Conservation (phyloP, 2,113 vertebrate genomes). For the Paedocypris sp. region DNA sequence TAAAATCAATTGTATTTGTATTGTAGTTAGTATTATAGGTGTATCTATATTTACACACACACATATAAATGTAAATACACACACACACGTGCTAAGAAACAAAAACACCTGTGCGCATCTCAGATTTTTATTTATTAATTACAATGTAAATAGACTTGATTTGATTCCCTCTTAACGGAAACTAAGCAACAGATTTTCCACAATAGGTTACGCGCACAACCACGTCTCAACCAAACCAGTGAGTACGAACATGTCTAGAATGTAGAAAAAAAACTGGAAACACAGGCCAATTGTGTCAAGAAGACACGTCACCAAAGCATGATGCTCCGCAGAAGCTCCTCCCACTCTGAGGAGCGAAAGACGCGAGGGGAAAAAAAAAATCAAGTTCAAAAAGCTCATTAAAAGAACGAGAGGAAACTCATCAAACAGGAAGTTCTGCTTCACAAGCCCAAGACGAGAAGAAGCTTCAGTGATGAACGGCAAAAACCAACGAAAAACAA, state of each 20-base stretch:
- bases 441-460: background rate
- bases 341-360: background rate
- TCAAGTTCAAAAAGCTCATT: too few relatives aligned
- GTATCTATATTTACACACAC: too few relatives aligned
- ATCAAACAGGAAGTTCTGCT: background rate
- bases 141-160: background rate
- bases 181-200: background rate
- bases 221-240: background rate
- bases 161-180: background rate
- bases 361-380: too few relatives aligned
- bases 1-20: too few relatives aligned
- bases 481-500: conserved; percentile 13
- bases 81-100: too few relatives aligned
- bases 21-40: too few relatives aligned
- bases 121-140: too few relatives aligned
- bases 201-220: too few relatives aligned
- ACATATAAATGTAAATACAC: too few relatives aligned
- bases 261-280: background rate
- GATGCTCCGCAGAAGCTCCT: background rate
- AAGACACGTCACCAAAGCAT: conserved; percentile 3
- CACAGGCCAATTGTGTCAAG: background rate
- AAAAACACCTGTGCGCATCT: too few relatives aligned
- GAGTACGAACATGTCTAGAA: conserved; percentile 1
- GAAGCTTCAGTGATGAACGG: background rate
- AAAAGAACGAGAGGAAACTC: background rate